Evolutionary conservation across 2,797 vertebrate species (phyloP), one percentile per base, ranked within the genome.

Genomic region (Brachyalestes nurse): DNA sequence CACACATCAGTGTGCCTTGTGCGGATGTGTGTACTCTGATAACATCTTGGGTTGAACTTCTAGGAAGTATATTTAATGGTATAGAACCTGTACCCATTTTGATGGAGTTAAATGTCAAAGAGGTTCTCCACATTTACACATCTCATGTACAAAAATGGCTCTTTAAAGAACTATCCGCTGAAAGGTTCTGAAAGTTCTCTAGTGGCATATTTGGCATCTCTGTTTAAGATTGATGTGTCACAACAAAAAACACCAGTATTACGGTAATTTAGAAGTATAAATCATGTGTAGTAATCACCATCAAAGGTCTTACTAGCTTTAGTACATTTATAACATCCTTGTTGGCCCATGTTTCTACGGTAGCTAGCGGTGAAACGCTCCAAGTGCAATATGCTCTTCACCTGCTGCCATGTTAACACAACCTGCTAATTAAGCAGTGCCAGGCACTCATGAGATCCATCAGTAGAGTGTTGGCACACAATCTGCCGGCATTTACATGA

Each of bases 401-500:
- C 79, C 83, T 79, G 81, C 86, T 65, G 76, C 79, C 79, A 58
- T 78, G 78, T 87, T 80, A 84, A 78, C 82, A 85, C 75, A 78
- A 73, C 64, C 17, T 61, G 58, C 81, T 87, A 84, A 86, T 87
- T 86, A 89, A 84, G 80, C 72, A 49, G 72, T n/a, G 58, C 64
- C 74, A n/a, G 21, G 73, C 76, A 62, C 65, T 42, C 53, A 58
- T 45, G 79, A 85, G 75, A 82, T 85, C 81, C 77, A 83, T 83
- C 81, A 82, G 75, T 67, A 53, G 55, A 73, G 74, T 49, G 77
- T 62, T 73, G 73, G 74, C 82, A 79, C 34, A 51, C 80, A 80
- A 80, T 87, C 81, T 87, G 72, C 78, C 61, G 64, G 69, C 77
- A 23, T 84, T 87, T 87, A 81, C 77, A 78, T 83, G 80, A 78